Evolutionary conservation across 2,113 vertebrate genomes (phyloP).

Genomic region (Mustelus asterias): DNA sequence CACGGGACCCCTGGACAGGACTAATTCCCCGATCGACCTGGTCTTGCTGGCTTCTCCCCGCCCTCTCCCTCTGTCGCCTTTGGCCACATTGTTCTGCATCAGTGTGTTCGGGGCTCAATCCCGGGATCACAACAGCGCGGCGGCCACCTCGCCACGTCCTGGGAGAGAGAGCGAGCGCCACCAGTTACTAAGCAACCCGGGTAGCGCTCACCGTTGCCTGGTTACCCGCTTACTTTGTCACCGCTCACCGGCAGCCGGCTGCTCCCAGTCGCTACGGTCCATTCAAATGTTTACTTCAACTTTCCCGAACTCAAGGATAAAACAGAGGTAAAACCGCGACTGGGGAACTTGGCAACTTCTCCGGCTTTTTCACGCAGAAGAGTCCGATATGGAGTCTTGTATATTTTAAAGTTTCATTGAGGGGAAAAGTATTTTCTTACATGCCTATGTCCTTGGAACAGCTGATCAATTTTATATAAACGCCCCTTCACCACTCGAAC

Average conservation of each 20-base stretch:
- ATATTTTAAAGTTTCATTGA: neutral
- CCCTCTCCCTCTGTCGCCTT: neutral
- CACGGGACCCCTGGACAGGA: neutral
- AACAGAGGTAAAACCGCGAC: neutral
- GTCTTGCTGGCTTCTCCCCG: neutral
- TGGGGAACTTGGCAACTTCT: neutral
- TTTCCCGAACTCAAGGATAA: neutral
- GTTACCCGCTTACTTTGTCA: neutral
- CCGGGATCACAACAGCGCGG: neutral
- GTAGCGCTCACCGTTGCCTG: neutral
- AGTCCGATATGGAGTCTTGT: neutral
- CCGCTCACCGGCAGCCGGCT: neutral
- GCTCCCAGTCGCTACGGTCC: neutral
- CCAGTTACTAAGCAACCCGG: constrained; percentile 24
- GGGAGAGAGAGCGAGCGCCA: neutral
- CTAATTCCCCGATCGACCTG: neutral
- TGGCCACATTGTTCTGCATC: constrained; percentile 12
- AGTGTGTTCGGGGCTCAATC: neutral
- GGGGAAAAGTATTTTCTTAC: neutral
- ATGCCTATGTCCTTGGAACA: neutral
- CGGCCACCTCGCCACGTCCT: neutral
- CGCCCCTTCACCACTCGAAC: neutral
- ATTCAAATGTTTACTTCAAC: neutral
- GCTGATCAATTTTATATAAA: neutral
- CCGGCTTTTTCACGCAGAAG: neutral